Conservation (phyloP, 2,888 invertebrate genomes). For the Hirudinaria manillensis region DNA sequence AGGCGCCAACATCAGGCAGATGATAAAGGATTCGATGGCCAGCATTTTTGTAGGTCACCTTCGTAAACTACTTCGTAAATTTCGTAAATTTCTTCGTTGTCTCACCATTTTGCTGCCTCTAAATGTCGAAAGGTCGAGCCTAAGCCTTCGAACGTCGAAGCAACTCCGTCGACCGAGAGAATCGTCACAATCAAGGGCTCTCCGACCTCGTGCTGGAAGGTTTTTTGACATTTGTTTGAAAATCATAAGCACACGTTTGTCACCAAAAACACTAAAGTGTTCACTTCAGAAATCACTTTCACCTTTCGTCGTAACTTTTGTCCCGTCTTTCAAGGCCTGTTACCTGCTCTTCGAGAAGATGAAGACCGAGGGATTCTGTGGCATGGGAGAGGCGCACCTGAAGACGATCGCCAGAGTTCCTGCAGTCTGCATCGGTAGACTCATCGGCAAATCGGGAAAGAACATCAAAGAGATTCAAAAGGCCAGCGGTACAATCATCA, state of each 20-base stretch:
- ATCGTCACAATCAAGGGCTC: slow-evolving; percentile 81
- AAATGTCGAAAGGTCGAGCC: slow-evolving; percentile 44
- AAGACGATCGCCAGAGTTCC: slow-evolving; percentile 87
- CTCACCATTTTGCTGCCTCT: too few relatives aligned
- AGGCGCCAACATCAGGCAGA: slow-evolving; percentile 91
- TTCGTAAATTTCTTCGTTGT: not conserved
- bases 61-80: not conserved
- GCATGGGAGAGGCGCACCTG: slow-evolving; percentile 71
- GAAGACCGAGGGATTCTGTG: slow-evolving; percentile 63
- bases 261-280: too few relatives aligned
- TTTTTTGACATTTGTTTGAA: slow-evolving; percentile 1
- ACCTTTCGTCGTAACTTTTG: not conserved
- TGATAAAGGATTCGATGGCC: slow-evolving; percentile 90
- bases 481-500: slow-evolving; percentile 75
- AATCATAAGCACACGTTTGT: too few relatives aligned
- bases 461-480: slow-evolving; percentile 74
- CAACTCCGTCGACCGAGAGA: slow-evolving; percentile 66
- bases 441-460: slow-evolving; percentile 74
- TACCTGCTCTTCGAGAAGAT: slow-evolving; percentile 95
- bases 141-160: slow-evolving; percentile 55
- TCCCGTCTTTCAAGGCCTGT: slow-evolving; percentile 72
- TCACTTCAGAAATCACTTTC: too few relatives aligned
- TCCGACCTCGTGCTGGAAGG: slow-evolving; percentile 37
- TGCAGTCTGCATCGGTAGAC: slow-evolving; percentile 82
- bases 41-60: slow-evolving; percentile 47